phyloP scores from a whole-genome alignment of 2,888 invertebrate genomes.

The Temnothorax ravouxi region DNA sequence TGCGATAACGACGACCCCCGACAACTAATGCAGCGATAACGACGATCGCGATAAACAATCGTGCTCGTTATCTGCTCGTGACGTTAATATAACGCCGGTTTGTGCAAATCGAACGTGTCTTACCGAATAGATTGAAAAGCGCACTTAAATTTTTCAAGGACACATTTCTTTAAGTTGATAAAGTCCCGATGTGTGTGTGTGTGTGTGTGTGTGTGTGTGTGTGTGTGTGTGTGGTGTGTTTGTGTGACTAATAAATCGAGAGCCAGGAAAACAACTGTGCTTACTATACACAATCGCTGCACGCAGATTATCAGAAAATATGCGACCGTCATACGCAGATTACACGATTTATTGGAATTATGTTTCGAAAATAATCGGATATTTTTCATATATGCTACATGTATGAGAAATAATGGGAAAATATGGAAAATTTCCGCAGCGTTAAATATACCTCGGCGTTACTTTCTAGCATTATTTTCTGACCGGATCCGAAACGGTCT shows the following conservation, averaged over 20 bases:
- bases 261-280: neutral
- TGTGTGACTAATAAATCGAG: neutral
- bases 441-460: neutral
- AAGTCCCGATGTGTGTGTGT: neutral
- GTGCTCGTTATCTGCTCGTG: constrained; percentile 26
- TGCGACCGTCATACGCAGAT: neutral
- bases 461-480: neutral
- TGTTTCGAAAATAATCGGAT: neutral
- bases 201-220: too few species aligned
- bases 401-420: neutral
- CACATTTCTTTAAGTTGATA: constrained; percentile 6
- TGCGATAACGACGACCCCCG: constrained; percentile 29
- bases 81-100: neutral
- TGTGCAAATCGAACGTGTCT: constrained; percentile 20
- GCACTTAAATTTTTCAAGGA: constrained; percentile 46
- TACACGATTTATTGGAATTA: neutral
- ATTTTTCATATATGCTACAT: neutral
- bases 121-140: constrained; percentile 17
- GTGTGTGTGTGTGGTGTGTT: neutral
- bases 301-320: neutral
- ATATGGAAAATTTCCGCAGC: neutral
- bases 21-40: constrained; percentile 42
- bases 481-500: neutral
- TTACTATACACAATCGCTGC: neutral
- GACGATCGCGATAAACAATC: constrained; percentile 25